phyloP scores from a whole-genome alignment of 2,797 vertebrate species.

The Odontamblyopus lacepedii region DNA sequence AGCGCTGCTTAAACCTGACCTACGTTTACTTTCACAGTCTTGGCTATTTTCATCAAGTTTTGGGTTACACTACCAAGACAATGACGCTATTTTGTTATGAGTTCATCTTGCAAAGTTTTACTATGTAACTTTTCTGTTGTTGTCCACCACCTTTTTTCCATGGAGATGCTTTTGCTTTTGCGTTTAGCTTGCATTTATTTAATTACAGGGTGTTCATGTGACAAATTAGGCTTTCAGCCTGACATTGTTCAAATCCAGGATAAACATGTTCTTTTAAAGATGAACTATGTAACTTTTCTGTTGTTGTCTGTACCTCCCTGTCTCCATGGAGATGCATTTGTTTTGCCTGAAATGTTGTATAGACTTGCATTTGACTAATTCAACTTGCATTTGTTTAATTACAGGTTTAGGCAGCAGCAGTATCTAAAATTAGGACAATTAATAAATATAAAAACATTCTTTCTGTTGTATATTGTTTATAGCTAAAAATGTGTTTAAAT shows the following conservation, averaged over 20 bases:
- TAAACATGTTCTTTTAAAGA: background rate
- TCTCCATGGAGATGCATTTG: background rate
- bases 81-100: constrained; percentile 35
- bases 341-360: background rate
- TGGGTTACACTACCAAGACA: constrained; percentile 57
- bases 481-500: no score
- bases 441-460: no score
- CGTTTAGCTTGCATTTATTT: no score
- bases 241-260: background rate
- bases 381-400: no score
- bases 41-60: constrained; percentile 51
- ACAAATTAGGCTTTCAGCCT: background rate
- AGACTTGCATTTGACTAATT: background rate
- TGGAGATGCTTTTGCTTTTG: no score
- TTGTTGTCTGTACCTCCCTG: background rate
- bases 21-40: constrained; percentile 14
- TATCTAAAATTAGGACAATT: no score
- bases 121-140: background rate
- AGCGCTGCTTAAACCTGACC: constrained; percentile 58
- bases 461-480: no score
- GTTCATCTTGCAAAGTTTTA: constrained; percentile 9
- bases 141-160: no score
- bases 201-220: no score
- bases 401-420: no score
- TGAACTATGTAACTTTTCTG: no score